A percentile compares a stretch with the other conserved stretches of the same genome.
Conservation (phyloP, 2,113 vertebrate species). For the Pteropus alecto region DNA sequence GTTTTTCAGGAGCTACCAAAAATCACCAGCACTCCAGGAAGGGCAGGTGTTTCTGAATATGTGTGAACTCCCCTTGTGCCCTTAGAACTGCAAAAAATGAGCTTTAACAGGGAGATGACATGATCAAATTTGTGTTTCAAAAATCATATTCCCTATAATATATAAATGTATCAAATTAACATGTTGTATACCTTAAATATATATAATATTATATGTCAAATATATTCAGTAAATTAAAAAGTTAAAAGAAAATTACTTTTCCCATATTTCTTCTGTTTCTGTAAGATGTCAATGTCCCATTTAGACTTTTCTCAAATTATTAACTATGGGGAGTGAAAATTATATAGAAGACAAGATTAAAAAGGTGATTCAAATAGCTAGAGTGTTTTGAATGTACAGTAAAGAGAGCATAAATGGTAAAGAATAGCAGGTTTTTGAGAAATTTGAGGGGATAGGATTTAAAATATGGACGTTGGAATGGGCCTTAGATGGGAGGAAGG, state of each 20-base stretch:
- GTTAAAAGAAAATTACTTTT: not conserved
- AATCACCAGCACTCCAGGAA: not conserved
- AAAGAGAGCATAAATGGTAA: not conserved
- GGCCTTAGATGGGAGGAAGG: not conserved
- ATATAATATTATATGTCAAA: not conserved
- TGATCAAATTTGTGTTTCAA: not conserved
- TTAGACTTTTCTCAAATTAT: not conserved
- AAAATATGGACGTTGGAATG: not conserved
- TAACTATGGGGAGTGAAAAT: not conserved
- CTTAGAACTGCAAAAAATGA: not conserved
- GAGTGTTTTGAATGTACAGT: not conserved
- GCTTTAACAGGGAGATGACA: not conserved
- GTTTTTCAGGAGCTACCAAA: slow-evolving; percentile 24
- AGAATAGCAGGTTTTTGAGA: not conserved
- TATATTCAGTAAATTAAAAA: not conserved
- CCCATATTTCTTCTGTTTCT: not conserved
- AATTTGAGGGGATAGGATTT: not conserved
- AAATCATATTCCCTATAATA: not conserved
- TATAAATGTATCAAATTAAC: not conserved
- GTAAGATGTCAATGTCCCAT: not conserved
- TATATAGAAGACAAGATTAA: not conserved
- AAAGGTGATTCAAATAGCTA: not conserved
- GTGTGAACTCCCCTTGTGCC: not conserved
- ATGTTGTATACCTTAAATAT: not conserved
- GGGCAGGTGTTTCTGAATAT: not conserved